Conservation (phyloP, 2,888 invertebrate genomes). For the Vannuccia rotundouncinata region DNA sequence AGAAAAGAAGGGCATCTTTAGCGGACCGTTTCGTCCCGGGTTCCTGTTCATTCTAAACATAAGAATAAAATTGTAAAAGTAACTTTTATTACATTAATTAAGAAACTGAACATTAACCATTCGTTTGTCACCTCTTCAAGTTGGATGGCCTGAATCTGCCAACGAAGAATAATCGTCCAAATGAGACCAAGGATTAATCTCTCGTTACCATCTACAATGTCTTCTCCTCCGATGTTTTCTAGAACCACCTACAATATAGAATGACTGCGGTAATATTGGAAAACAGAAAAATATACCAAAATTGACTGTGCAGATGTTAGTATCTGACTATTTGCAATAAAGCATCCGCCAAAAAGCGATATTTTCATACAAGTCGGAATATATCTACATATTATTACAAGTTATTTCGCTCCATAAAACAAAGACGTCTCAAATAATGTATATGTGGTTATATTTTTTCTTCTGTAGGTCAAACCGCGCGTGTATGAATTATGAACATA, state of each 20-base stretch:
- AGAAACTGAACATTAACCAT: too few species aligned
- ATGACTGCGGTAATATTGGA: background rate
- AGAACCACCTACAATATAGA: background rate
- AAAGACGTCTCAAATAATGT: too few species aligned
- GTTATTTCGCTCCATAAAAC: background rate
- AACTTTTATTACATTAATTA: too few species aligned
- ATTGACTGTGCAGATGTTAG: background rate
- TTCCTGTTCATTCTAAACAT: slow-evolving; percentile 58
- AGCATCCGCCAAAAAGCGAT: too few species aligned
- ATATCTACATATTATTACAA: too few species aligned
- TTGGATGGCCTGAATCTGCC: slow-evolving; percentile 39
- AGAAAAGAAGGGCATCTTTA: slow-evolving; percentile 90
- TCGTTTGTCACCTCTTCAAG: slow-evolving; percentile 71
- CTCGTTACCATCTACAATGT: slow-evolving; percentile 41
- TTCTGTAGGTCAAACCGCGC: too few species aligned
- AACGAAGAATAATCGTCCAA: slow-evolving; percentile 40
- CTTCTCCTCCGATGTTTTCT: slow-evolving; percentile 39
- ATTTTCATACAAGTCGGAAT: too few species aligned
- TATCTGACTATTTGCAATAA: background rate
- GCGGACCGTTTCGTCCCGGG: slow-evolving; percentile 96
- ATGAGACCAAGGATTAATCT: slow-evolving; percentile 39
- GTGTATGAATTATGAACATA: too few species aligned
- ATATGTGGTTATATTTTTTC: too few species aligned
- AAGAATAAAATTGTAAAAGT: too few species aligned
- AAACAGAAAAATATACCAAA: background rate